phyloP scores from a whole-genome alignment of 2,888 invertebrate species.

The Boloria selene region DNA sequence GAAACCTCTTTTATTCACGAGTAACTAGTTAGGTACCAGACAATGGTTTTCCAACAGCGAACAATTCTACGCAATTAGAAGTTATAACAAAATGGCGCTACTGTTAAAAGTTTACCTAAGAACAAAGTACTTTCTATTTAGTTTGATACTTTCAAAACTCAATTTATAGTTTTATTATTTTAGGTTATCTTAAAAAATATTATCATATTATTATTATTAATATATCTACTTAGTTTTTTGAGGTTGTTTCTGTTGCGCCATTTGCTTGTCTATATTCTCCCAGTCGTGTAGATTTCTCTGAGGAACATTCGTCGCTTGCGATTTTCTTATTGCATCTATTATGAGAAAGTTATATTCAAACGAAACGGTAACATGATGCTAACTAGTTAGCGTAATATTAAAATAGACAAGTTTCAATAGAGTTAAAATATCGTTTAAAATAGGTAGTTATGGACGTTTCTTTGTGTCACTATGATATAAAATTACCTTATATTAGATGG shows the following conservation, averaged over 20 bases:
- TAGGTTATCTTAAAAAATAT: neutral
- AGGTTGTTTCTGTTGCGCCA: slow-evolving; percentile 51
- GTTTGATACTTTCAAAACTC: slow-evolving; percentile 1
- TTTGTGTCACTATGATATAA: too few species aligned
- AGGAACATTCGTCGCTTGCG: slow-evolving; percentile 63
- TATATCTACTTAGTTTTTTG: slow-evolving; percentile 59
- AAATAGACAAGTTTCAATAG: slow-evolving; percentile 3
- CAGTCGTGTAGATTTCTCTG: slow-evolving; percentile 76
- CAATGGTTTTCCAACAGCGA: slow-evolving; percentile 14
- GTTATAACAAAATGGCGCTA: slow-evolving; percentile 6
- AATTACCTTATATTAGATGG: too few species aligned
- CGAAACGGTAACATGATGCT: slow-evolving; percentile 9
- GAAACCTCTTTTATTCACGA: neutral
- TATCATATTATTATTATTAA: neutral
- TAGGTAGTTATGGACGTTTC: too few species aligned
- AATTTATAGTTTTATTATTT: slow-evolving; percentile 1
- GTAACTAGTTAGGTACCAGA: slow-evolving; percentile 3
- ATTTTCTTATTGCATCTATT: slow-evolving; percentile 70
- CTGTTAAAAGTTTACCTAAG: slow-evolving; percentile 11
- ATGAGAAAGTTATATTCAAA: slow-evolving; percentile 19
- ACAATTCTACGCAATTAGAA: slow-evolving; percentile 16
- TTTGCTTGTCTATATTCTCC: slow-evolving; percentile 72
- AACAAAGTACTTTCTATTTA: slow-evolving; percentile 8
- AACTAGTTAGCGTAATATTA: neutral
- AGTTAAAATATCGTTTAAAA: neutral